These are phyloP conservation scores for Ichneumoninae sp. DNA, from an alignment of 2,888 invertebrate genomes.

Conservation along the genomic window DNA sequence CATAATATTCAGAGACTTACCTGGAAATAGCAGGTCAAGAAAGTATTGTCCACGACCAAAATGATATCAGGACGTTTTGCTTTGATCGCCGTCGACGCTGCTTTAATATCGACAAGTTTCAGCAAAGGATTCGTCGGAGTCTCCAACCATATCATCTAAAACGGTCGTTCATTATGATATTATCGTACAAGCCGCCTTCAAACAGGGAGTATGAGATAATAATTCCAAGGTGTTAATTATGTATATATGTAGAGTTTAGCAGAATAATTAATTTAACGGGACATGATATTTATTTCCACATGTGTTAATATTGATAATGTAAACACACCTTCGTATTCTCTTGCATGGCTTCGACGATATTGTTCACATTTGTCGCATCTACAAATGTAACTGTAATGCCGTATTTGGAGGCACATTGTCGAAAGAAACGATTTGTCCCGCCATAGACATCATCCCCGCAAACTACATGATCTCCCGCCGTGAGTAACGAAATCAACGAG, in stretches of 20 bases:
- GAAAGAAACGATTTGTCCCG: slow-evolving; percentile 92
- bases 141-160: slow-evolving; percentile 95
- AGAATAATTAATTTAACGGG: not conserved
- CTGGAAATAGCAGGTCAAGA: slow-evolving; percentile 94
- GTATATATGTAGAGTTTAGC: not conserved
- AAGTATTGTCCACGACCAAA: slow-evolving; percentile 96
- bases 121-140: slow-evolving; percentile 98
- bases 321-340: slow-evolving; percentile 92
- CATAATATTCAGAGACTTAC: slow-evolving; percentile 77
- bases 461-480: slow-evolving; percentile 95
- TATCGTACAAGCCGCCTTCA: not conserved
- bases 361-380: slow-evolving; percentile 89
- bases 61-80: slow-evolving; percentile 86
- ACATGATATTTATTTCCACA: not conserved
- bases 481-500: slow-evolving; percentile 90
- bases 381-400: slow-evolving; percentile 92
- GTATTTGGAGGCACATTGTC: slow-evolving; percentile 88
- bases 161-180: slow-evolving; percentile 20
- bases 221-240: not conserved
- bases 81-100: slow-evolving; percentile 88
- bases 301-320: not conserved
- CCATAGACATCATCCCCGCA: slow-evolving; percentile 98
- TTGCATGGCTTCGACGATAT: slow-evolving; percentile 89
- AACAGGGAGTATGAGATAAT: not conserved
- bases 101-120: slow-evolving; percentile 94